These are phyloP conservation scores for Nipponia nippon DNA, from an alignment of 2,113 vertebrate genomes.

Conservation along the genomic window DNA sequence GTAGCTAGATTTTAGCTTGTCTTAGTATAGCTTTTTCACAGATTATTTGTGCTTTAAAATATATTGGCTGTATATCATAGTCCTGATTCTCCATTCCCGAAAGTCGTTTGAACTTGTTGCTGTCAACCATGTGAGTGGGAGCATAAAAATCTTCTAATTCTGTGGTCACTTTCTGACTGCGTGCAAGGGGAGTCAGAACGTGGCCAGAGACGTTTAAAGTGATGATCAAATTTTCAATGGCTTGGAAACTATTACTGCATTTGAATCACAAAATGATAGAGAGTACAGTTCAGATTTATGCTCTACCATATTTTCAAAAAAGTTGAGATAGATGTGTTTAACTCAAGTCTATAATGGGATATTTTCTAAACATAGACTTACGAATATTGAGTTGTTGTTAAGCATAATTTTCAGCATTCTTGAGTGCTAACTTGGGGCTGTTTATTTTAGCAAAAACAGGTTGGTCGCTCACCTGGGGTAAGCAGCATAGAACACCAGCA, in stretches of 20 bases:
- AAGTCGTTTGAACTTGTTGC: neutral
- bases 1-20: neutral
- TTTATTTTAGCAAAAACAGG: conserved; percentile 82
- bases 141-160: neutral
- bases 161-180: neutral
- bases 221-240: neutral
- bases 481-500: conserved; percentile 87
- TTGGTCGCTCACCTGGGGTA: conserved; percentile 80
- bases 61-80: neutral
- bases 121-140: neutral
- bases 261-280: neutral
- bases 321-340: neutral
- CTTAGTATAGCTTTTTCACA: neutral
- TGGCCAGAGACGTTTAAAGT: neutral
- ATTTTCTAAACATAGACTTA: neutral
- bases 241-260: neutral
- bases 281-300: neutral
- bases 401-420: neutral
- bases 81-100: neutral
- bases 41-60: neutral
- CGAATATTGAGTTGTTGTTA: neutral
- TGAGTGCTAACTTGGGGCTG: conserved; percentile 25
- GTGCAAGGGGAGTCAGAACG: neutral
- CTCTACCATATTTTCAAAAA: neutral
- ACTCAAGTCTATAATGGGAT: neutral